phyloP scores from a whole-genome alignment of 2,797 vertebrate species.

The Serranus cabrilla region DNA sequence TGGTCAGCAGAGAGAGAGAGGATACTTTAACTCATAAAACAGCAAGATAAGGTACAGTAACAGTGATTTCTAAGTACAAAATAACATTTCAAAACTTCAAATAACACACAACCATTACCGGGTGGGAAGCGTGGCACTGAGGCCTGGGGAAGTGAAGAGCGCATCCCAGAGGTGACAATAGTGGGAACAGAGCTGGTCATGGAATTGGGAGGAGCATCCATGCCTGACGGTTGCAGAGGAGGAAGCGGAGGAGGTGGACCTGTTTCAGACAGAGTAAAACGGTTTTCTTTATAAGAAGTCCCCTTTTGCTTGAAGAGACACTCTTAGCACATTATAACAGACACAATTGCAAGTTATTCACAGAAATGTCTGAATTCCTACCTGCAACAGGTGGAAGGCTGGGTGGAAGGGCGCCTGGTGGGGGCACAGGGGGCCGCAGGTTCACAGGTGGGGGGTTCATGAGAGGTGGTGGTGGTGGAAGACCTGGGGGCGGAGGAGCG shows the following conservation, averaged over 20 bases:
- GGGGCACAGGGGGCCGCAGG: conserved; percentile 94
- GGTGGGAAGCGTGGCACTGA: conserved; percentile 90
- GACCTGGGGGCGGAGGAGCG: conserved; percentile 92
- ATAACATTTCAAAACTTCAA: background rate
- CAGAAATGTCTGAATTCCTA: conserved; percentile 63
- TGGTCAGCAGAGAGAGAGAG: conserved; percentile 63
- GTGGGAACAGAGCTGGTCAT: conserved; percentile 96
- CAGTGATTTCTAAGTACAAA: background rate
- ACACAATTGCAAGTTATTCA: too few relatives aligned
- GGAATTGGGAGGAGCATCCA: conserved; percentile 96
- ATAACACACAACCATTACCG: conserved; percentile 79
- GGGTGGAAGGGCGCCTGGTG: conserved; percentile 93
- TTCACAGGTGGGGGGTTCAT: conserved; percentile 93
- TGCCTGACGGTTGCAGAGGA: conserved; percentile 93
- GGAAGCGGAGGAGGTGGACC: conserved; percentile 97
- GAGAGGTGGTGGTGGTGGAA: conserved; percentile 93
- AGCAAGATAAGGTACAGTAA: background rate
- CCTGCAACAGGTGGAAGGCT: conserved; percentile 96
- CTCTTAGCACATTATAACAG: background rate
- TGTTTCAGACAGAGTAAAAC: conserved; percentile 66
- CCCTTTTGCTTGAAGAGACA: background rate
- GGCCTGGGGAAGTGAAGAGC: conserved; percentile 91
- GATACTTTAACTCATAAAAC: conserved; percentile 1
- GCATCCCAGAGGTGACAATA: conserved; percentile 95
- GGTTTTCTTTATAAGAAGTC: too few relatives aligned